Evolutionary conservation across 2,888 invertebrate species (phyloP).

Genomic region (Baronia brevicornis): DNA sequence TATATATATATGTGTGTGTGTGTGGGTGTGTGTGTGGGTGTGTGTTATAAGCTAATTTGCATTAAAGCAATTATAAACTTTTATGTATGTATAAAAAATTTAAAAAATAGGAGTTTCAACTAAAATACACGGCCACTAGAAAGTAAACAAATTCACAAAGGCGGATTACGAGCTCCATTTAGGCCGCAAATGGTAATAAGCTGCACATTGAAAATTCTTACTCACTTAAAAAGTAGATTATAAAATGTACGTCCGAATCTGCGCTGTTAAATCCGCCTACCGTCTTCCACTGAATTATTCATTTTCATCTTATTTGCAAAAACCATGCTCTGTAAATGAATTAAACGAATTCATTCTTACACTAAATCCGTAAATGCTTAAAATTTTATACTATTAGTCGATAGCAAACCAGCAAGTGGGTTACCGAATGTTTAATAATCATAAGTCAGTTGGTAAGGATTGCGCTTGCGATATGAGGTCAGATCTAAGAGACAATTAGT

Average conservation of each 20-base stretch:
- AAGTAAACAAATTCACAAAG: conserved; percentile 21
- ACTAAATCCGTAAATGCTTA: too few species aligned
- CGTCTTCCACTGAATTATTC: conserved; percentile 26
- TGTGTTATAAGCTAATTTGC: too few species aligned
- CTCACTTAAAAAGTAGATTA: conserved; percentile 26
- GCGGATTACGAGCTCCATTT: conserved; percentile 26
- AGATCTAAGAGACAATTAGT: too few species aligned
- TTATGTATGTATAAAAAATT: not conserved
- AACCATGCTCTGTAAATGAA: conserved; percentile 6
- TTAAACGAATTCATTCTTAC: conserved; percentile 7
- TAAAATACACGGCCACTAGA: conserved; percentile 11
- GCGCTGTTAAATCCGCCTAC: conserved; percentile 31
- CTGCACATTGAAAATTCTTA: conserved; percentile 28
- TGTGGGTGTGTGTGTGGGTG: too few species aligned
- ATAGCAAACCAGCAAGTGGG: too few species aligned
- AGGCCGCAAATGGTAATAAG: conserved; percentile 30
- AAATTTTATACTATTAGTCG: too few species aligned
- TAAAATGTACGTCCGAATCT: conserved; percentile 24
- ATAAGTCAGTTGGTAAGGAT: too few species aligned
- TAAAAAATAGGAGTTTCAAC: not conserved
- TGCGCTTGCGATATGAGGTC: too few species aligned
- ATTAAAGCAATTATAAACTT: too few species aligned
- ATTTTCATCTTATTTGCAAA: conserved; percentile 15
- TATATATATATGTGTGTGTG: too few species aligned
- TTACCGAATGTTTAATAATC: too few species aligned